Percentiles rank a stretch among this genome's conserved stretches.
Conservation (phyloP, 1,140 invertebrate genomes). For the Caerostris darwini region DNA sequence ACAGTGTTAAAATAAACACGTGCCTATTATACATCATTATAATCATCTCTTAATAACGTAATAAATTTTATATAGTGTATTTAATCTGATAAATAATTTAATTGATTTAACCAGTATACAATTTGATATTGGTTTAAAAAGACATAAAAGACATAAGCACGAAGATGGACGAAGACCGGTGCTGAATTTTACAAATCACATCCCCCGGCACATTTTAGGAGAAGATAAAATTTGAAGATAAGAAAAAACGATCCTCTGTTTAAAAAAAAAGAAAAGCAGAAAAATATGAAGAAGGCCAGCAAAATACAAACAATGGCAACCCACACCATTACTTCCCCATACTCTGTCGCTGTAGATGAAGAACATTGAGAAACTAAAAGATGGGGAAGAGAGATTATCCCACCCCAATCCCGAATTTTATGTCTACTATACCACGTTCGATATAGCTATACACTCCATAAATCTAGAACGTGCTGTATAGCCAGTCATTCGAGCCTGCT, state of each 20-base stretch:
- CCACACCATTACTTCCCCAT: constrained; percentile 11
- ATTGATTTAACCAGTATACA: no score
- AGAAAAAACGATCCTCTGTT: neutral
- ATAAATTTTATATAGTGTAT: no score
- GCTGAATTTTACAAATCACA: neutral
- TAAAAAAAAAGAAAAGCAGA: neutral
- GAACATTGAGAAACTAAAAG: constrained; percentile 49
- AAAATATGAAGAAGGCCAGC: neutral
- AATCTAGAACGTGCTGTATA: constrained; percentile 69
- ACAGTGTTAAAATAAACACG: no score
- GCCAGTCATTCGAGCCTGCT: constrained; percentile 38
- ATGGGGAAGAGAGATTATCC: constrained; percentile 52
- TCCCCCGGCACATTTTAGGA: constrained; percentile 25
- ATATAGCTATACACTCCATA: constrained; percentile 73
- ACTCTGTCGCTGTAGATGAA: constrained; percentile 2
- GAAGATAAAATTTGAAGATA: constrained; percentile 1
- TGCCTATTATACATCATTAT: no score
- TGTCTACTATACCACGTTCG: constrained; percentile 61
- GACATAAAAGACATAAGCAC: no score
- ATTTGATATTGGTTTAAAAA: no score
- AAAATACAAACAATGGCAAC: constrained; percentile 18
- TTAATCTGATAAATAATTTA: no score
- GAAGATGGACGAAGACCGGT: neutral
- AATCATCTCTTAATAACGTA: no score
- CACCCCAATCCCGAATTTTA: constrained; percentile 62